Conservation (phyloP, 1,140 invertebrate species). For the Portunus trituberculatus region DNA sequence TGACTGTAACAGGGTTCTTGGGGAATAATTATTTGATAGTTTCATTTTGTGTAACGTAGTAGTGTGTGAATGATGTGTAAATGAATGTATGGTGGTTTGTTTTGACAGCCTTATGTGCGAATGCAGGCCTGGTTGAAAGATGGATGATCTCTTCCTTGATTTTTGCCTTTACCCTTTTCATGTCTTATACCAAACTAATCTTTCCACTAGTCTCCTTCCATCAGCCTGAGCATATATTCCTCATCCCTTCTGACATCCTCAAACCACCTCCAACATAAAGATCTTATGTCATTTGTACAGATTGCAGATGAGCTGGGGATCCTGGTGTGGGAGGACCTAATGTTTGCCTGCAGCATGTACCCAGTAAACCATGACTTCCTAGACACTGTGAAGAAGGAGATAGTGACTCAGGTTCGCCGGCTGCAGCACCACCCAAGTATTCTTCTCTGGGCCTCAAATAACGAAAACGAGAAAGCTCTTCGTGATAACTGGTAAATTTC, state of each 20-base stretch:
- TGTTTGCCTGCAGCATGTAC: slow-evolving; percentile 99
- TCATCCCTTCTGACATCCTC: background rate
- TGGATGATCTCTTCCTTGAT: too few species aligned
- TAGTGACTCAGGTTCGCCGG: slow-evolving; percentile 90
- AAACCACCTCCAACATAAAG: background rate
- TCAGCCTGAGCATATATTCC: background rate
- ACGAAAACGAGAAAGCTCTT: slow-evolving; percentile 97
- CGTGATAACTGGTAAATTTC: slow-evolving; percentile 88
- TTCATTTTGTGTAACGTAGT: too few species aligned
- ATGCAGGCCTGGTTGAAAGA: too few species aligned
- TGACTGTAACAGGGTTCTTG: too few species aligned
- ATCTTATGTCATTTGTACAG: slow-evolving; percentile 76
- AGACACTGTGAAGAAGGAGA: slow-evolving; percentile 87
- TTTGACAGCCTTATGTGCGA: too few species aligned
- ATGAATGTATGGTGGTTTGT: too few species aligned
- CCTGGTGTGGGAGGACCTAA: slow-evolving; percentile 89
- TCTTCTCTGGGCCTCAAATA: slow-evolving; percentile 96
- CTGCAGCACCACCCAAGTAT: slow-evolving; percentile 94
- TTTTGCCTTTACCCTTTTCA: too few species aligned
- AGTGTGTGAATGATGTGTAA: too few species aligned
- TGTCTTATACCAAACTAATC: too few species aligned
- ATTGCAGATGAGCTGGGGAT: slow-evolving; percentile 89
- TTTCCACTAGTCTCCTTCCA: too few species aligned
- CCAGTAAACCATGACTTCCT: slow-evolving; percentile 89
- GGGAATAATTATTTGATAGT: too few species aligned